Evolutionary conservation across 2,113 vertebrate species (phyloP).

Genomic region (Cyphomyrus plagiostoma): DNA sequence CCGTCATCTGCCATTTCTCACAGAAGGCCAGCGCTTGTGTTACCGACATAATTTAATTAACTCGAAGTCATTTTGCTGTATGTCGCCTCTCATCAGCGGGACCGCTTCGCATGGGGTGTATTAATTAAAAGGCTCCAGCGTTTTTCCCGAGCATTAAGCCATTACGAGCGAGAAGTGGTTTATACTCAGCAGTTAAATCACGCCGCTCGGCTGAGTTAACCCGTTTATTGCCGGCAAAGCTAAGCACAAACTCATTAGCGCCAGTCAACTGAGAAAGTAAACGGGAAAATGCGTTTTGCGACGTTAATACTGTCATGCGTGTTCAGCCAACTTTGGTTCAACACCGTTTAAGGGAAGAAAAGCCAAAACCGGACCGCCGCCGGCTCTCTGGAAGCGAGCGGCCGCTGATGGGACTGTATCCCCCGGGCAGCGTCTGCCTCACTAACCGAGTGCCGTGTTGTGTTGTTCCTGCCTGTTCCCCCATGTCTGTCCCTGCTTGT

Average conservation of each 20-base stretch:
- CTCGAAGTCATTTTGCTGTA: conserved; percentile 8
- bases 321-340: background rate
- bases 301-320: background rate
- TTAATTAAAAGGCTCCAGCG: background rate
- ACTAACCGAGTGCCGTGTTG: conserved; percentile 26
- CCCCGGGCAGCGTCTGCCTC: background rate
- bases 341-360: background rate
- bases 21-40: background rate
- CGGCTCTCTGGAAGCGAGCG: background rate
- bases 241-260: background rate
- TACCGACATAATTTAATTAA: background rate
- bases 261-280: background rate
- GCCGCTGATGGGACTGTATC: conserved; percentile 3
- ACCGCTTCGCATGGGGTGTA: background rate
- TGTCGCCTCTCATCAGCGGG: conserved; percentile 3
- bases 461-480: conserved; percentile 70
- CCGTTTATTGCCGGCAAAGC: background rate
- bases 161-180: background rate
- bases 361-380: background rate
- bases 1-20: background rate
- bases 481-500: conserved; percentile 72
- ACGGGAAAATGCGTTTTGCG: background rate
- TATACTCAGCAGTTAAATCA: background rate
- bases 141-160: background rate
- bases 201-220: background rate